Evolutionary conservation across 2,888 invertebrate species (phyloP).

Genomic region (Lucinisca nassula): DNA sequence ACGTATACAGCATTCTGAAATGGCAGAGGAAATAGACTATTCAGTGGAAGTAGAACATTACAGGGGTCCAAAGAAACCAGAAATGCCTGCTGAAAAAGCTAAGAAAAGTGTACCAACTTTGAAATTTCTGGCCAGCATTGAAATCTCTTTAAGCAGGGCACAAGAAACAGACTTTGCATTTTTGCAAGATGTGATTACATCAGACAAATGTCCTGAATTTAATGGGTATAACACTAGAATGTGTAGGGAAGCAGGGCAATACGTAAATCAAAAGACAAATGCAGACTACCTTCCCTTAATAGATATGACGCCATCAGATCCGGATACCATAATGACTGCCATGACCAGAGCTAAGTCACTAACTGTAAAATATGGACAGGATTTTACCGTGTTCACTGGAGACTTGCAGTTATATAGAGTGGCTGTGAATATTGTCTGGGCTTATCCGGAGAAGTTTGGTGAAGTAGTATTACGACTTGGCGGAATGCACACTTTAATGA

Average conservation of each 20-base stretch:
- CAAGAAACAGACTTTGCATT: slow-evolving; percentile 35
- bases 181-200: too few species aligned
- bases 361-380: too few species aligned
- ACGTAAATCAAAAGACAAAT: too few species aligned
- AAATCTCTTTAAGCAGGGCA: neutral
- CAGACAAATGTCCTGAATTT: too few species aligned
- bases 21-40: slow-evolving; percentile 1
- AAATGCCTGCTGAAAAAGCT: neutral
- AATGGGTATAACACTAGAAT: too few species aligned
- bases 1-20: slow-evolving; percentile 10
- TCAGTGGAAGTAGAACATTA: slow-evolving; percentile 8
- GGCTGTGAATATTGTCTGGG: slow-evolving; percentile 59
- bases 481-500: slow-evolving; percentile 74
- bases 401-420: slow-evolving; percentile 70
- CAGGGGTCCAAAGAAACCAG: slow-evolving; percentile 7
- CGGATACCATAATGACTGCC: too few species aligned
- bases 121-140: neutral
- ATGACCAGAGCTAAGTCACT: too few species aligned
- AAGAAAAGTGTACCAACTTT: neutral
- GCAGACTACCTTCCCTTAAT: too few species aligned
- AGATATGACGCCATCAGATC: too few species aligned
- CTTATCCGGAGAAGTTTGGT: too few species aligned
- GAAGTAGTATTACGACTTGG: too few species aligned
- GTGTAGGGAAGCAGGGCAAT: too few species aligned
- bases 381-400: slow-evolving; percentile 53